A percentile compares a stretch with the other conserved stretches of the same genome.
Evolutionary conservation across 2,797 vertebrate genomes (phyloP).

Genomic region (Diceros bicornis): DNA sequence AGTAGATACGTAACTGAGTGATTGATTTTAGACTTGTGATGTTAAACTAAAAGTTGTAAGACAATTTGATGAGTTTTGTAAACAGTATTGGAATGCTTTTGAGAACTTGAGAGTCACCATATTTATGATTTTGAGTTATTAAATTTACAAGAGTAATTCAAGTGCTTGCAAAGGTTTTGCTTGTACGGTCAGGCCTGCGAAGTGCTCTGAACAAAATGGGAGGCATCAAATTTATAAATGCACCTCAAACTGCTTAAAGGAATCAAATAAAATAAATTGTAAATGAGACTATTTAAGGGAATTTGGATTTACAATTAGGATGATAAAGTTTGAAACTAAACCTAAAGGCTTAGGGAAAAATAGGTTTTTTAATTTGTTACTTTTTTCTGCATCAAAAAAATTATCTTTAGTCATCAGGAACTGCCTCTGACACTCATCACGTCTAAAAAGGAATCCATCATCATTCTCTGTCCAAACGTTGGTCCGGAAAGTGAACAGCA

Average conservation of each 20-base stretch:
- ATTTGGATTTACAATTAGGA: conserved; percentile 70
- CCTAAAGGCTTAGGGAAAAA: conserved; percentile 40
- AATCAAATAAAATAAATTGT: conserved; percentile 71
- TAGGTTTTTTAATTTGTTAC: background rate
- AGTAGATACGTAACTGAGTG: conserved; percentile 70
- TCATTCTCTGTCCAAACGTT: background rate
- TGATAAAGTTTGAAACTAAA: conserved; percentile 72
- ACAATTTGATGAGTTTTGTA: conserved; percentile 79
- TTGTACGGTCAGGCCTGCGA: conserved; percentile 51
- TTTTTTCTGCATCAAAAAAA: conserved; percentile 46
- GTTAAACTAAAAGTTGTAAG: conserved; percentile 80
- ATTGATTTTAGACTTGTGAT: conserved; percentile 78
- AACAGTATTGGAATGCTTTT: conserved; percentile 79
- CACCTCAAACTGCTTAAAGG: conserved; percentile 56
- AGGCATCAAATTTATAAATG: conserved; percentile 53
- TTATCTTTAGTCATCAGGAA: conserved; percentile 6
- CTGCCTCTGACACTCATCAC: background rate
- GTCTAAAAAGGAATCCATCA: background rate
- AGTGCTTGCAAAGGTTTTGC: conserved; percentile 61
- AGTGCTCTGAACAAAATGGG: conserved; percentile 60
- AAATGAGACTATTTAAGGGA: conserved; percentile 65
- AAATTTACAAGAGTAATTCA: conserved; percentile 74
- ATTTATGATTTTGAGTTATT: conserved; percentile 74
- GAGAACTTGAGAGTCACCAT: conserved; percentile 60
- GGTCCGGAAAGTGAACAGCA: background rate